Conservation (phyloP, 2,797 vertebrate genomes). For the Neosilurus hyrtlii region DNA sequence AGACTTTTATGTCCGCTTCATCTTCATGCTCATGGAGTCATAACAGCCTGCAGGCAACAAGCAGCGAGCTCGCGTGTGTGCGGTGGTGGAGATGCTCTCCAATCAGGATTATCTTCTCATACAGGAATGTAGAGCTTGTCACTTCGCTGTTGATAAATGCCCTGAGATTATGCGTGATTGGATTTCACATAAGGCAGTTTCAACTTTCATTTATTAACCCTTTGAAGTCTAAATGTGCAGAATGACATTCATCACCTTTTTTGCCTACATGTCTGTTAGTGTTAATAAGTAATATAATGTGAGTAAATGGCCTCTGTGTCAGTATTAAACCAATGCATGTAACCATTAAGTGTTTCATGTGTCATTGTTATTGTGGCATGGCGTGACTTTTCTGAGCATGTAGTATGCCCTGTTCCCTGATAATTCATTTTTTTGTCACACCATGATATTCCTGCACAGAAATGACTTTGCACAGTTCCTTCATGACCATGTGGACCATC, state of each 20-base stretch:
- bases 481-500: conserved; percentile 2
- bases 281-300: neutral
- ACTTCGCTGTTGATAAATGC: conserved; percentile 49
- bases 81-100: conserved; percentile 55
- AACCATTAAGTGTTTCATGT: neutral
- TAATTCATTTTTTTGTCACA: neutral
- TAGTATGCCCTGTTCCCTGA: neutral
- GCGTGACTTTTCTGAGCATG: neutral
- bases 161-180: conserved; percentile 38
- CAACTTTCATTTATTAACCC: neutral
- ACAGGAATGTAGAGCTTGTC: conserved; percentile 67
- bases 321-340: neutral
- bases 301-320: neutral
- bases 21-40: conserved; percentile 69
- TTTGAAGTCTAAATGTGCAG: neutral
- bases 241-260: neutral
- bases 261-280: neutral
- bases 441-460: neutral
- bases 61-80: conserved; percentile 49
- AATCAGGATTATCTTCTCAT: conserved; percentile 66
- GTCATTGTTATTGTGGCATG: neutral
- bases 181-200: conserved; percentile 2
- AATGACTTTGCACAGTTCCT: neutral
- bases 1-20: conserved; percentile 75
- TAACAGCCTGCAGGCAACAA: conserved; percentile 69